A percentile compares a stretch with the other conserved stretches of the same genome.
Evolutionary conservation across 2,888 invertebrate genomes (phyloP).

Genomic region (Eupithecia exiguata): DNA sequence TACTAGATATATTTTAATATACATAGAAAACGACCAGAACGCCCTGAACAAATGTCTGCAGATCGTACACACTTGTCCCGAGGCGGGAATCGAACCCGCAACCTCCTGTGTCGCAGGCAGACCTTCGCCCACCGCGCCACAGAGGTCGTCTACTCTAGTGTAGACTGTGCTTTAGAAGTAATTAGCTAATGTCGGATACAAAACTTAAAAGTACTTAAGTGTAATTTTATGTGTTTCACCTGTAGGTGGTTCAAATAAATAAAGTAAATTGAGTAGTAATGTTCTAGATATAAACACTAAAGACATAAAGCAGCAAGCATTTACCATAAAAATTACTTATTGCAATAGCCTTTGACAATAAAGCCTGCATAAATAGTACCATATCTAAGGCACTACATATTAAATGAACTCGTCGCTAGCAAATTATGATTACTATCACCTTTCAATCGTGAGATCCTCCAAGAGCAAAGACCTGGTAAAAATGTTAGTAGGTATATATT

Average conservation of each 20-base stretch:
- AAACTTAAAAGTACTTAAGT: neutral
- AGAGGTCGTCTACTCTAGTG: too few relatives aligned
- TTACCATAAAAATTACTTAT: neutral
- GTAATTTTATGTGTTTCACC: too few relatives aligned
- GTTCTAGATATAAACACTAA: neutral
- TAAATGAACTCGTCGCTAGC: neutral
- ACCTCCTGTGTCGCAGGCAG: too few relatives aligned
- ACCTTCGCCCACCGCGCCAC: too few relatives aligned
- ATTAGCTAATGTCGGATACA: neutral
- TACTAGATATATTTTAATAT: too few relatives aligned
- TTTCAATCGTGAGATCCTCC: constrained; percentile 28
- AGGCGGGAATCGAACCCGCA: too few relatives aligned
- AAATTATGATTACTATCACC: constrained; percentile 7
- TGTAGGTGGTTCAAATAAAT: too few relatives aligned
- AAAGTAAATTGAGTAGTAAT: neutral
- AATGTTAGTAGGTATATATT: neutral
- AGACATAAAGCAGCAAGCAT: neutral
- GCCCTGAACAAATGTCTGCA: too few relatives aligned
- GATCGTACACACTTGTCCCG: too few relatives aligned
- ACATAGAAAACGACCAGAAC: too few relatives aligned
- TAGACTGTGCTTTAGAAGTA: neutral
- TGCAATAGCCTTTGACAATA: neutral
- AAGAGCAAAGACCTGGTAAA: constrained; percentile 37
- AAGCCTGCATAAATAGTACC: neutral
- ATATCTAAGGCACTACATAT: neutral